A percentile compares a stretch with the other conserved stretches of the same genome.
Conservation (phyloP, 2,797 vertebrate species). For the Silurus lanzhouensis region DNA sequence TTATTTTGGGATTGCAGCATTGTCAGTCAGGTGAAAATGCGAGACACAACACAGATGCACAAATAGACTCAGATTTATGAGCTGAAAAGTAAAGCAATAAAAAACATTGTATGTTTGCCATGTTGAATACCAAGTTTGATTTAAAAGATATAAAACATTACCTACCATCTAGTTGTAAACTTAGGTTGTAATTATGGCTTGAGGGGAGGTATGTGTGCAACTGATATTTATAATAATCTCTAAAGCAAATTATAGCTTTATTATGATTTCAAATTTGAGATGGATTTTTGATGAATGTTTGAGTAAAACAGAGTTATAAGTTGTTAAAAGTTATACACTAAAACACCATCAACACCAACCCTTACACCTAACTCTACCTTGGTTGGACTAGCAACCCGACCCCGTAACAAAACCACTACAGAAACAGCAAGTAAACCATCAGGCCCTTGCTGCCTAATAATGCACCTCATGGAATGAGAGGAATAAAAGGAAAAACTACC, state of each 20-base stretch:
- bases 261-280: not conserved
- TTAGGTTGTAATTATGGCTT: not conserved
- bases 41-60: not conserved
- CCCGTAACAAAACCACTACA: too few relatives aligned
- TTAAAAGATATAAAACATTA: not conserved
- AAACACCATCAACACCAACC: not conserved
- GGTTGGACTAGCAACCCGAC: too few relatives aligned
- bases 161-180: not conserved
- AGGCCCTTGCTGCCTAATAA: too few relatives aligned
- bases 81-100: not conserved
- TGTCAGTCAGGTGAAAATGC: not conserved
- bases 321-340: not conserved
- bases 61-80: not conserved
- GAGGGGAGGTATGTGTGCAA: not conserved
- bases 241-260: not conserved
- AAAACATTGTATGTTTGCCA: not conserved
- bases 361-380: too few relatives aligned
- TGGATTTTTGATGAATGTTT: not conserved
- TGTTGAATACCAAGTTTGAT: not conserved
- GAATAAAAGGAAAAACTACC: too few relatives aligned
- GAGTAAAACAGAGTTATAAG: not conserved
- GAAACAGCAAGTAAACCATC: too few relatives aligned
- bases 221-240: not conserved
- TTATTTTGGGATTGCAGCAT: not conserved
- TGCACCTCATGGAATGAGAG: too few relatives aligned